Evolutionary conservation across 2,797 vertebrate species (phyloP), one percentile per base, ranked within the genome.

Genomic region (Notoglanidium macrostoma): DNA sequence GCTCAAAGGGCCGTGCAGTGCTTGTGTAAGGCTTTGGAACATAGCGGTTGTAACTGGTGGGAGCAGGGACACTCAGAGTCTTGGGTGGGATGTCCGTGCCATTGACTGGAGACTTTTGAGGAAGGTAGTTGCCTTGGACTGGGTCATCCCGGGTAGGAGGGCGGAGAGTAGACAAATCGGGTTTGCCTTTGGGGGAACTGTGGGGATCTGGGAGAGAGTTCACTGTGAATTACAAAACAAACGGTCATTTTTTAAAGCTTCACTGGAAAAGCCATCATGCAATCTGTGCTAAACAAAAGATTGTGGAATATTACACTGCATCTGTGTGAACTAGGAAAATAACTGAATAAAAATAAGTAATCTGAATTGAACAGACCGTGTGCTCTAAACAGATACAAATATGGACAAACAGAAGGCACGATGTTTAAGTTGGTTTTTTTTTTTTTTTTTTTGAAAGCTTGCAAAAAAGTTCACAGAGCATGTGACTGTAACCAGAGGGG

Each of bases 1-100:
- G 97, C 92, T 99, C 96, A 81, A 98, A 99, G 2, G 96, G 97
- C 67, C 98, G 96, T 2, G 97, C 97, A 9, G 97, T 94, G 92
- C 94, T 97, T 82, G 95, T 98, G 89, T 97, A 98, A 46, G 96
- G 96, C 92, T 98, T 98, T 84, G 97, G 95, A 87, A 96, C 96
- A 88, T 98, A 98, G 90, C 96, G 96, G 91, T 96, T 97, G 70
- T 97, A 98, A 89, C 95, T 93, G 17, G 95, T 93, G 23, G 95
- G 92, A 77, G 92, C 84, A 0, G 95, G 95, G 55, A 92, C 88
- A 0, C 92, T 91, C 40, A 95, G 87, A 0, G 92, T 92, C 93
- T 98, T 97, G 57, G 96, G 92, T 81, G 95, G 94, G 35, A 92
- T 94, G 0, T 97, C 97, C 0, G 95, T 95, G 92, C 96, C 97